A percentile compares a stretch with the other conserved stretches of the same genome.
Conservation (phyloP, 1,140 invertebrate genomes). For the Palaemon carinicauda region DNA sequence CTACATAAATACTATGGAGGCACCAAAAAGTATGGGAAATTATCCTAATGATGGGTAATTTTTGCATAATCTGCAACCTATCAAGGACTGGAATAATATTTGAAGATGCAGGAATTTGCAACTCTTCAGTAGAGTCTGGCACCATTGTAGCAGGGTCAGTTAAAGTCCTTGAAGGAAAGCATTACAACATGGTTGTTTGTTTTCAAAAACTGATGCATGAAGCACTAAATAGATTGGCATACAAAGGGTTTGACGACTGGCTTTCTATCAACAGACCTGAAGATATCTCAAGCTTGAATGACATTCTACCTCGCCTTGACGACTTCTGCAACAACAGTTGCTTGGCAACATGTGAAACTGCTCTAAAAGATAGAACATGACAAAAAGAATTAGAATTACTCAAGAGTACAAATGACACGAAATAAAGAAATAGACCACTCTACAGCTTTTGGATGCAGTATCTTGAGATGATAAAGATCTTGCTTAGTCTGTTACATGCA, state of each 20-base stretch:
- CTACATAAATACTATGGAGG: too few relatives aligned
- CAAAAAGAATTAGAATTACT: neutral
- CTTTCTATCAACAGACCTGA: neutral
- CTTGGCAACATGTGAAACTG: neutral
- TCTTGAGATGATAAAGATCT: too few relatives aligned
- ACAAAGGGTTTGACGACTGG: constrained; percentile 34
- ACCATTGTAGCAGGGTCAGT: too few relatives aligned
- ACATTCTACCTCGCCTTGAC: neutral
- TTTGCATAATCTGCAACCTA: constrained; percentile 54
- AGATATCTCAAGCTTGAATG: too few relatives aligned
- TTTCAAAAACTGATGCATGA: constrained; percentile 59
- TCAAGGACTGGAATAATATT: constrained; percentile 56
- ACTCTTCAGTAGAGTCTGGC: constrained; percentile 58
- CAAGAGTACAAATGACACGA: neutral
- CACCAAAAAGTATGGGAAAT: neutral
- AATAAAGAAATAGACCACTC: neutral
- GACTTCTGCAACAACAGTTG: too few relatives aligned
- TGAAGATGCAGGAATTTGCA: too few relatives aligned
- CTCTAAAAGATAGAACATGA: neutral
- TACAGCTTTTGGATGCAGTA: constrained; percentile 21
- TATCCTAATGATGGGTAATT: constrained; percentile 56
- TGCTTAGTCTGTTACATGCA: neutral
- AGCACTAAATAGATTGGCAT: constrained; percentile 41
- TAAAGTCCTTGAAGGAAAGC: constrained; percentile 56
- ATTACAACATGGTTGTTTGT: constrained; percentile 58